Evolutionary conservation across 1,140 invertebrate species (phyloP).

Genomic region (Holcopasites calliopsidis): DNA sequence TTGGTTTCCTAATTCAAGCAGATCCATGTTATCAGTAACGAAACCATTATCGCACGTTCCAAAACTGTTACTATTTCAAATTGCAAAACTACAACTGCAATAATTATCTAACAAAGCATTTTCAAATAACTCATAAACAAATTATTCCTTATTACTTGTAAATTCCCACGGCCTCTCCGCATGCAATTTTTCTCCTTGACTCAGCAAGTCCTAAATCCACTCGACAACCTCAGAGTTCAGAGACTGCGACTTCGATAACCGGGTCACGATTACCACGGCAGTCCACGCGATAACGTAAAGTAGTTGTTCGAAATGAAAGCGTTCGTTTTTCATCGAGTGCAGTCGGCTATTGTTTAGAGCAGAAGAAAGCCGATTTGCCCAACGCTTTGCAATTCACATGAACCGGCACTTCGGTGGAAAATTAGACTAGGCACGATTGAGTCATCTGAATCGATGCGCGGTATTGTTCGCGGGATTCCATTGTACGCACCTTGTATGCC

Average conservation of each 20-base stretch:
- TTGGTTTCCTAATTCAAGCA: neutral
- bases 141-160: neutral
- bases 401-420: constrained; percentile 25
- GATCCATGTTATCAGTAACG: neutral
- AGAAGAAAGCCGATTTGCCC: too few relatives aligned
- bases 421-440: constrained; percentile 68
- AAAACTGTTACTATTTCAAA: too few relatives aligned
- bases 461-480: constrained; percentile 64
- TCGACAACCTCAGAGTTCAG: neutral
- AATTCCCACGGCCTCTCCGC: neutral
- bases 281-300: too few relatives aligned
- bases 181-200: neutral
- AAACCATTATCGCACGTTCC: neutral
- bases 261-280: neutral
- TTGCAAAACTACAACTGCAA: neutral
- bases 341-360: too few relatives aligned
- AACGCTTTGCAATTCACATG: constrained; percentile 5
- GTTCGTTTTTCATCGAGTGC: too few relatives aligned
- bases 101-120: neutral
- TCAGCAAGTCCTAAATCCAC: too few relatives aligned
- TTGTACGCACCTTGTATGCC: constrained; percentile 53
- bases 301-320: too few relatives aligned
- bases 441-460: constrained; percentile 68
- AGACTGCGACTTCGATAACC: neutral
- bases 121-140: too few relatives aligned